phyloP scores from a whole-genome alignment of 2,797 vertebrate species.

The Takifugu rubripes region DNA sequence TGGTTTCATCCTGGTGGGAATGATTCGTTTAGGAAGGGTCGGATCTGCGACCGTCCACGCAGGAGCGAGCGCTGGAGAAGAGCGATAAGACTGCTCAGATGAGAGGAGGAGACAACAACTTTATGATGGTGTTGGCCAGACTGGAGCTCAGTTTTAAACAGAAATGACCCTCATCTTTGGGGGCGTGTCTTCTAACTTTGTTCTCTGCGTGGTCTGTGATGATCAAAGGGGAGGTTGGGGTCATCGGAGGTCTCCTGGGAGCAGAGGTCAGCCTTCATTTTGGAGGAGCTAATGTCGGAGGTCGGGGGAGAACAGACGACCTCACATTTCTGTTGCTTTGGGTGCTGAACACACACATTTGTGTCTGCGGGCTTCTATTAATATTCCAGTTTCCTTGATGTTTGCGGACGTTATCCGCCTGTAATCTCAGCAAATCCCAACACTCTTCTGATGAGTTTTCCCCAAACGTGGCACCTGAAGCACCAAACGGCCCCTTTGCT shows the following conservation, averaged over 20 bases:
- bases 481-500: conserved; percentile 25
- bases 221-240: conserved; percentile 26
- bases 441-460: conserved; percentile 60
- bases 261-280: conserved; percentile 22
- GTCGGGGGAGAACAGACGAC: background rate
- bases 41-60: conserved; percentile 10
- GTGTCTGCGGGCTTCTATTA: background rate
- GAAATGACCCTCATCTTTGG: background rate
- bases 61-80: conserved; percentile 53
- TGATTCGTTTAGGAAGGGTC: conserved; percentile 37
- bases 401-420: conserved; percentile 46
- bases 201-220: conserved; percentile 21
- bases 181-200: background rate
- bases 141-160: background rate
- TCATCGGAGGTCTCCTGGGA: conserved; percentile 21
- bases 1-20: conserved; percentile 32
- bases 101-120: conserved; percentile 17
- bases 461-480: conserved; percentile 29
- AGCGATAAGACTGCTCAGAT: conserved; percentile 58
- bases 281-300: conserved; percentile 21
- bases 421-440: conserved; percentile 64
- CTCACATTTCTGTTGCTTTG: background rate
- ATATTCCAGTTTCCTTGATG: conserved; percentile 14
- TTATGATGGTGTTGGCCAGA: background rate
- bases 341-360: too few relatives aligned